Conservation (phyloP, 2,888 invertebrate genomes). For the Alloplasta piceator region DNA sequence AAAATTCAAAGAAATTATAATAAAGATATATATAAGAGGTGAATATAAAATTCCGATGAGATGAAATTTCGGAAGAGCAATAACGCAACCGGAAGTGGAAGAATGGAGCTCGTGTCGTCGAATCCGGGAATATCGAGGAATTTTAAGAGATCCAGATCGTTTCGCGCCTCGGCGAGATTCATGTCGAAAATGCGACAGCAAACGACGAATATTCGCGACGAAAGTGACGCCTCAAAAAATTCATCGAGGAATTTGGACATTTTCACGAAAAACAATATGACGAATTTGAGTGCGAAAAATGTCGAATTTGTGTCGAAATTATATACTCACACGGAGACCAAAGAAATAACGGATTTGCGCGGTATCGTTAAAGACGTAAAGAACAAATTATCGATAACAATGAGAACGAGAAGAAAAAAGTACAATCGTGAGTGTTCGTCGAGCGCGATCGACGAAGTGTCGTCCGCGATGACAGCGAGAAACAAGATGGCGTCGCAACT, state of each 20-base stretch:
- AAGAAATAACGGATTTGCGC: constrained; percentile 67
- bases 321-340: constrained; percentile 44
- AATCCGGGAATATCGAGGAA: constrained; percentile 71
- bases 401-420: constrained; percentile 68
- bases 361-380: constrained; percentile 74
- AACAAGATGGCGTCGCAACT: background rate
- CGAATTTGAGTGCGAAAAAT: background rate
- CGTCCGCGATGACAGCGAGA: background rate
- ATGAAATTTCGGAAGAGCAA: constrained; percentile 79
- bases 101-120: constrained; percentile 78
- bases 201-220: constrained; percentile 66
- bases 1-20: constrained; percentile 9
- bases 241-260: constrained; percentile 11
- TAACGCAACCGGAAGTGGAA: constrained; percentile 71
- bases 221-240: background rate
- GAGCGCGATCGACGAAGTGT: constrained; percentile 32
- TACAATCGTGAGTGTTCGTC: constrained; percentile 31
- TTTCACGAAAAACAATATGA: background rate
- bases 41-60: constrained; percentile 55
- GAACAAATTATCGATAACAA: constrained; percentile 74
- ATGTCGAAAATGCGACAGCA: constrained; percentile 79
- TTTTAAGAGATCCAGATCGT: constrained; percentile 80
- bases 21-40: background rate
- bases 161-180: constrained; percentile 79
- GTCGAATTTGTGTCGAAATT: constrained; percentile 18